phyloP scores from a whole-genome alignment of 1,140 invertebrate genomes.

The Drosophila bifasciata region DNA sequence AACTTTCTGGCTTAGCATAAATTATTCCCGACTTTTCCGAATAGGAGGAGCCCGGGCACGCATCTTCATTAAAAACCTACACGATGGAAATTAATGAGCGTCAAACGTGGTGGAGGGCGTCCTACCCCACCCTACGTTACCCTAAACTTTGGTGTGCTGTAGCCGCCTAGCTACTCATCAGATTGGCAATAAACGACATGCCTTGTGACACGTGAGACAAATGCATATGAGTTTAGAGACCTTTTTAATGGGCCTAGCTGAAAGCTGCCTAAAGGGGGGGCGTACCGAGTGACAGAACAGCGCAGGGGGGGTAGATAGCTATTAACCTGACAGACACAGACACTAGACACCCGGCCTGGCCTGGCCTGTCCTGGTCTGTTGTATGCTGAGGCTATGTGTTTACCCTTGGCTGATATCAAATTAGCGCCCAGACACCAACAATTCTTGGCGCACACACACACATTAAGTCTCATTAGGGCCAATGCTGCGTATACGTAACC shows the following conservation, averaged over 20 bases:
- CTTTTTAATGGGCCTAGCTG: constrained; percentile 54
- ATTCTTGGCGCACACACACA: constrained; percentile 11
- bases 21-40: constrained; percentile 51
- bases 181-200: constrained; percentile 65
- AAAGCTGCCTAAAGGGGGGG: constrained; percentile 1
- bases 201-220: constrained; percentile 69
- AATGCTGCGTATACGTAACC: constrained; percentile 43
- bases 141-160: no score
- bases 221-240: constrained; percentile 73
- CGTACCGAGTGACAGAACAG: no score
- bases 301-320: constrained; percentile 20
- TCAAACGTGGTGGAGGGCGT: constrained; percentile 54
- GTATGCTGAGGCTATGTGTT: constrained; percentile 16
- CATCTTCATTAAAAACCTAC: constrained; percentile 78
- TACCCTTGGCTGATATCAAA: constrained; percentile 36
- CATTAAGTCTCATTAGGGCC: constrained; percentile 4
- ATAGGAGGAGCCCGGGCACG: constrained; percentile 43
- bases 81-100: constrained; percentile 75
- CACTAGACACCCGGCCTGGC: constrained; percentile 6
- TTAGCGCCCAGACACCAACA: constrained; percentile 31
- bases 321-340: constrained; percentile 58
- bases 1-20: constrained; percentile 76
- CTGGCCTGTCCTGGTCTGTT: neutral
- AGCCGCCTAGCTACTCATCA: constrained; percentile 29
- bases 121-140: neutral